phyloP scores from a whole-genome alignment of 2,888 invertebrate genomes.

The Catocala fraxini region DNA sequence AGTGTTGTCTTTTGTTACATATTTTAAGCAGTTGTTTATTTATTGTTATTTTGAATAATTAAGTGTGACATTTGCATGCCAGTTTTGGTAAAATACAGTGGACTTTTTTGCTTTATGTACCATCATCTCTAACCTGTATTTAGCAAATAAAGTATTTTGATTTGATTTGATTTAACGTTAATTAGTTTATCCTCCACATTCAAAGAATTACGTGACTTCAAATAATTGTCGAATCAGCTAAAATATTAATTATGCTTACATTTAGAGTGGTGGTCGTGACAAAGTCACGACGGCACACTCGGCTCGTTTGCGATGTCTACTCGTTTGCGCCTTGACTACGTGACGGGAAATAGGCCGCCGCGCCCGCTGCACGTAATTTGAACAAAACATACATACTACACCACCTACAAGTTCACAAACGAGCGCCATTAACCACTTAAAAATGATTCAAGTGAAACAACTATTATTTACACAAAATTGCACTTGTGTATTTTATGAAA shows the following conservation, averaged over 20 bases:
- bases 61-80: too few relatives aligned
- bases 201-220: background rate
- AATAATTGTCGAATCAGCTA: slow-evolving; percentile 7
- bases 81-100: too few relatives aligned
- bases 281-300: slow-evolving; percentile 40
- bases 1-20: too few relatives aligned
- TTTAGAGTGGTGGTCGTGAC: slow-evolving; percentile 31
- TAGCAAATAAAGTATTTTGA: too few relatives aligned
- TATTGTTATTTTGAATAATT: too few relatives aligned
- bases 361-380: slow-evolving; percentile 50
- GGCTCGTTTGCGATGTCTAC: slow-evolving; percentile 62
- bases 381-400: slow-evolving; percentile 49
- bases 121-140: too few relatives aligned
- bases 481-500: slow-evolving; percentile 35
- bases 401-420: slow-evolving; percentile 37
- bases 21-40: too few relatives aligned
- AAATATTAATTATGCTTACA: slow-evolving; percentile 36
- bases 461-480: slow-evolving; percentile 33
- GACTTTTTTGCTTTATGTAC: too few relatives aligned
- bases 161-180: too few relatives aligned
- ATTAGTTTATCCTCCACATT: background rate
- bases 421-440: slow-evolving; percentile 37
- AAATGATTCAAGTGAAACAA: slow-evolving; percentile 25
- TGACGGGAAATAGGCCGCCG: slow-evolving; percentile 70
- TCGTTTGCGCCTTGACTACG: slow-evolving; percentile 68